These are phyloP conservation scores for Nemoura dubitans DNA, from an alignment of 2,888 invertebrate species.

Conservation along the genomic window DNA sequence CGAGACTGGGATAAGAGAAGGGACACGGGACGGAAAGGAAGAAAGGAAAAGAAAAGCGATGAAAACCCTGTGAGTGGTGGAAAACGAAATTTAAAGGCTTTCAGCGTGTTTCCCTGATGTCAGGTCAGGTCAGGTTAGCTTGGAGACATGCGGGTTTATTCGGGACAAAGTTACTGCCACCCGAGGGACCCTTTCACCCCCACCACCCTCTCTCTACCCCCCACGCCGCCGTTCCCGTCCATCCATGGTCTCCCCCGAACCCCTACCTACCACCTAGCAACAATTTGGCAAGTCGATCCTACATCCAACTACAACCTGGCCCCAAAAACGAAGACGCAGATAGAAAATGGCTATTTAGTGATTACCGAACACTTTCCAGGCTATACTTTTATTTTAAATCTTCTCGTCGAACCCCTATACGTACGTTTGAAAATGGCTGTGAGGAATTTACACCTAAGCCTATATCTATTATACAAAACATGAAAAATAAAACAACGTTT, in stretches of 20 bases:
- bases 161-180: constrained; percentile 43
- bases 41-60: constrained; percentile 41
- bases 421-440: no score
- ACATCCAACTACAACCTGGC: no score
- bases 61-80: constrained; percentile 46
- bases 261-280: no score
- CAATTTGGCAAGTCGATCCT: no score
- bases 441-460: no score
- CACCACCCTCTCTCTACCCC: constrained; percentile 52
- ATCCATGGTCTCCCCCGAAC: background rate
- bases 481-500: no score
- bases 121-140: constrained; percentile 48
- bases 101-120: constrained; percentile 45
- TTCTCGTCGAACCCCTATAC: no score
- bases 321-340: no score
- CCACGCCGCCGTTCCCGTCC: constrained; percentile 14
- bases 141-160: constrained; percentile 43
- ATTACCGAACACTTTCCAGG: no score
- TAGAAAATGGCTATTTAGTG: no score
- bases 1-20: constrained; percentile 33
- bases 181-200: constrained; percentile 52
- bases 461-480: no score
- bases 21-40: constrained; percentile 28
- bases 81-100: constrained; percentile 49
- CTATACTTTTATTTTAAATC: no score